Conservation (phyloP, 1,140 invertebrate genomes). For the Calliphora vicina region DNA sequence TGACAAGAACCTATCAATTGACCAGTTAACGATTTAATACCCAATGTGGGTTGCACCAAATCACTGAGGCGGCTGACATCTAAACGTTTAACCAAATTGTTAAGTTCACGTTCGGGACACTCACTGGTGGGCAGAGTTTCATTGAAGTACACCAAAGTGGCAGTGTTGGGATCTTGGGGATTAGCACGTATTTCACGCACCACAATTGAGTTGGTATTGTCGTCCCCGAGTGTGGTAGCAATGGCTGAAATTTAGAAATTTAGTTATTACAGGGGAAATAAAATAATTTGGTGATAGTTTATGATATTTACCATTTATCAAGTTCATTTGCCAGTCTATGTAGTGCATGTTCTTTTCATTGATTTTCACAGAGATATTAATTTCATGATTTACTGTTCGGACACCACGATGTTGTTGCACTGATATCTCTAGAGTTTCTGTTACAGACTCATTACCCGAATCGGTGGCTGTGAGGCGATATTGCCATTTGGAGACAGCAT, state of each 20-base stretch:
- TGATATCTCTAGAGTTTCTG: conserved; percentile 77
- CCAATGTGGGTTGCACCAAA: conserved; percentile 70
- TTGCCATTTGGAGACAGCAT: conserved; percentile 83
- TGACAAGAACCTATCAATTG: conserved; percentile 72
- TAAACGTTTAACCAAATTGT: conserved; percentile 67
- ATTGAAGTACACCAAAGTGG: conserved; percentile 86
- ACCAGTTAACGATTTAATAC: conserved; percentile 70
- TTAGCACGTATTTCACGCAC: conserved; percentile 56
- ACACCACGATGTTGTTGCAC: conserved; percentile 83
- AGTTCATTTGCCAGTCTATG: conserved; percentile 77
- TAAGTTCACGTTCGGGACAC: conserved; percentile 79
- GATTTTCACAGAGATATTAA: conserved; percentile 72
- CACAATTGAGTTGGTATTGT: conserved; percentile 48
- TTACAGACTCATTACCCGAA: conserved; percentile 73
- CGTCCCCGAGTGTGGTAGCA: conserved; percentile 50
- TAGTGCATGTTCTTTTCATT: conserved; percentile 68
- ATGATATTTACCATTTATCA: conserved; percentile 67
- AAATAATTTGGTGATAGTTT: no score
- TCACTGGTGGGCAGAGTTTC: conserved; percentile 79
- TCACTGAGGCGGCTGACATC: conserved; percentile 65
- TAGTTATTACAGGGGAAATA: not conserved
- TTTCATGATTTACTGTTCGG: conserved; percentile 83
- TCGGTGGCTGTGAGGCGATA: conserved; percentile 82
- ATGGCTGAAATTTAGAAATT: conserved; percentile 40
- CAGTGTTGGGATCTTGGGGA: conserved; percentile 63